A percentile compares a stretch with the other conserved stretches of the same genome.
Conservation (phyloP, 2,113 vertebrate genomes). For the Columba janthina region DNA sequence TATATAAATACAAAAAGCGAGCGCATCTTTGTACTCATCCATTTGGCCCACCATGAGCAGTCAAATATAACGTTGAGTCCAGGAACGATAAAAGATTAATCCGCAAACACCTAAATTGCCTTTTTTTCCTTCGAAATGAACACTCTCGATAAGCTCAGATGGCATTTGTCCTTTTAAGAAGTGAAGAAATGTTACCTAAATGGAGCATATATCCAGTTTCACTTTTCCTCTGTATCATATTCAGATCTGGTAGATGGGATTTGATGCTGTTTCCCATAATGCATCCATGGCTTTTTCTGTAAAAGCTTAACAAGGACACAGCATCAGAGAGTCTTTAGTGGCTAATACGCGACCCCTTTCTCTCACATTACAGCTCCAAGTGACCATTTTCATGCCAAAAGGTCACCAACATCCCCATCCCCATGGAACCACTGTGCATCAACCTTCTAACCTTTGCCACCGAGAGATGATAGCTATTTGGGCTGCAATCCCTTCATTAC, state of each 20-base stretch:
- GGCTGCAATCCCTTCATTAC: slow-evolving; percentile 84
- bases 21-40: not conserved
- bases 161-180: slow-evolving; percentile 43
- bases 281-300: slow-evolving; percentile 52
- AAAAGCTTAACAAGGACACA: slow-evolving; percentile 71
- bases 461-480: slow-evolving; percentile 79
- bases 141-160: not conserved
- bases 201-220: slow-evolving; percentile 61
- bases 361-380: slow-evolving; percentile 79
- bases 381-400: slow-evolving; percentile 80
- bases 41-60: not conserved
- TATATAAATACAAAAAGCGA: slow-evolving; percentile 15
- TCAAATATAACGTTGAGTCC: not conserved
- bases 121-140: not conserved
- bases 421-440: slow-evolving; percentile 72
- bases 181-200: slow-evolving; percentile 40
- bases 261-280: slow-evolving; percentile 61
- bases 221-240: slow-evolving; percentile 54
- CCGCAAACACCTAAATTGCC: not conserved
- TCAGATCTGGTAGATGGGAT: slow-evolving; percentile 68
- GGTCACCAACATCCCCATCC: slow-evolving; percentile 75
- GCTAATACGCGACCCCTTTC: slow-evolving; percentile 72
- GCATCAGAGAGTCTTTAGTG: slow-evolving; percentile 72
- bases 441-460: slow-evolving; percentile 78
- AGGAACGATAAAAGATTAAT: not conserved